These are phyloP conservation scores for Hylyphantes graminicola DNA, from an alignment of 1,140 invertebrate species.

Conservation along the genomic window DNA sequence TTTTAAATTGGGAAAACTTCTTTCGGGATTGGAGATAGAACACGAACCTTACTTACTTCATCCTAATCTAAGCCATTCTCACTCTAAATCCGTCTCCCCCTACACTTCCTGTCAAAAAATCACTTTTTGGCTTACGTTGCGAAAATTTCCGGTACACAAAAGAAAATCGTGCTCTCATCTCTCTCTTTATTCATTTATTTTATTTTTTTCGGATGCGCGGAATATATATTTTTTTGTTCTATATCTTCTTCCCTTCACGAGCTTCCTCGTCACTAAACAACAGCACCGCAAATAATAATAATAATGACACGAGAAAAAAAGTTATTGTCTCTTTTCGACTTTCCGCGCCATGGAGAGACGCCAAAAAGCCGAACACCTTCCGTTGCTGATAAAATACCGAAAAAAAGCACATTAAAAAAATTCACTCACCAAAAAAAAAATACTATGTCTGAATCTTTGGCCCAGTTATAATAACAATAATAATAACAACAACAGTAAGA, in stretches of 20 bases:
- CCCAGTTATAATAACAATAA: conserved; percentile 45
- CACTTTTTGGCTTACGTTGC: conserved; percentile 54
- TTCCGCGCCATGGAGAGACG: conserved; percentile 13
- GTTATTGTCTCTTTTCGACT: conserved; percentile 4
- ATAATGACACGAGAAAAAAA: conserved; percentile 9
- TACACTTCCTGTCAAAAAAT: conserved; percentile 38
- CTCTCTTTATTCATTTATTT: conserved; percentile 37
- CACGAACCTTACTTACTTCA: too few species aligned
- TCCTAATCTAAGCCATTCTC: background rate
- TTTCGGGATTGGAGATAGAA: too few species aligned
- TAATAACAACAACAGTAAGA: conserved; percentile 12
- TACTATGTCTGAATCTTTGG: conserved; percentile 38
- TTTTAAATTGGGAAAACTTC: too few species aligned
- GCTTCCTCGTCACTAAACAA: background rate
- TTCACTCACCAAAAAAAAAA: conserved; percentile 14
- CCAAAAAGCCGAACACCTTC: conserved; percentile 44
- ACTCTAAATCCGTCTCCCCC: background rate
- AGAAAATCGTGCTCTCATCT: conserved; percentile 42
- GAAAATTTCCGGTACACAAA: conserved; percentile 56
- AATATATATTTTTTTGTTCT: background rate
- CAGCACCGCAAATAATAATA: background rate
- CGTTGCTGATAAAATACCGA: conserved; percentile 14
- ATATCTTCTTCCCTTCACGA: background rate
- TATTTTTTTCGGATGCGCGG: conserved; percentile 19
- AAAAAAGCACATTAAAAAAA: conserved; percentile 15